Evolutionary conservation across 1,140 invertebrate genomes (phyloP).

Genomic region (Conus betulinus): DNA sequence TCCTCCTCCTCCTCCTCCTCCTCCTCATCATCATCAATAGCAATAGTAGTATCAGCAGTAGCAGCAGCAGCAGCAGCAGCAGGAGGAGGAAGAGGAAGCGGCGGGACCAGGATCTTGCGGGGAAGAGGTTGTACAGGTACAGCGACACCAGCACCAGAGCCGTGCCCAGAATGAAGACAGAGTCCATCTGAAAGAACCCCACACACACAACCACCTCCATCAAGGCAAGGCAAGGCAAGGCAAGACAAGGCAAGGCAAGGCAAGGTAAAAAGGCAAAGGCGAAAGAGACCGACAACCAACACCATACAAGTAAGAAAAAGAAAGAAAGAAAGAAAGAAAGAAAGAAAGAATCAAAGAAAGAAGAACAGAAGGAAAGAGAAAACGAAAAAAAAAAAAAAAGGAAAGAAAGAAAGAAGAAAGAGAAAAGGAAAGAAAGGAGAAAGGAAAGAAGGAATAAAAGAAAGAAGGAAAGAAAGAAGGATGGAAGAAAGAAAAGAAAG

Average conservation of each 20-base stretch:
- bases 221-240: not conserved
- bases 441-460: too few relatives aligned
- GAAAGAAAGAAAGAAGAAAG: too few relatives aligned
- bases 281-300: not conserved
- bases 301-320: not conserved
- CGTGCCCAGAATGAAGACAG: conserved; percentile 88
- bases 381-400: not conserved
- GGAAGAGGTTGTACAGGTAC: conserved; percentile 85
- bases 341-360: not conserved
- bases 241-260: not conserved
- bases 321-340: too few relatives aligned
- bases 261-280: not conserved
- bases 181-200: conserved; percentile 13
- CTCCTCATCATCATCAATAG: too few relatives aligned
- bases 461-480: too few relatives aligned
- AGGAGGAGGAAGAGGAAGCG: too few relatives aligned
- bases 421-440: too few relatives aligned
- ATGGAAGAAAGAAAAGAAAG: too few relatives aligned
- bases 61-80: too few relatives aligned
- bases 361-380: not conserved
- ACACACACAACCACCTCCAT: not conserved
- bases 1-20: too few relatives aligned
- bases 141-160: conserved; percentile 92
- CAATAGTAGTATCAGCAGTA: too few relatives aligned
- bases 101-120: too few relatives aligned